Evolutionary conservation across 2,888 invertebrate genomes (phyloP).

Genomic region (Caenorhabditis sp.): DNA sequence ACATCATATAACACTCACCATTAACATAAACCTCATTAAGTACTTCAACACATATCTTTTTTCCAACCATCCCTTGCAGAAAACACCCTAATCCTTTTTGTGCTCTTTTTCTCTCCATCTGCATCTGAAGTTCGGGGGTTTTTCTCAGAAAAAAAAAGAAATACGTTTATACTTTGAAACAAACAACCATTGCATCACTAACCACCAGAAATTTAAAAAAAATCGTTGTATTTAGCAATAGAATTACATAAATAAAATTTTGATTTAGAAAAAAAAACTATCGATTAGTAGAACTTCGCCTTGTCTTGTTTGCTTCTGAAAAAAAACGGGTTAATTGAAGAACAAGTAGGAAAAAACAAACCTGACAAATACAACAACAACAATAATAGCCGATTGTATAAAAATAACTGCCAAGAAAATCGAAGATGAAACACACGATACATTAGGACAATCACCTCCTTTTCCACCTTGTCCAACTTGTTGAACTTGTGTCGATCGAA

Average conservation of each 20-base stretch:
- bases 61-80: constrained; percentile 31
- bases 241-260: neutral
- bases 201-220: too few species aligned
- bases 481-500: constrained; percentile 47
- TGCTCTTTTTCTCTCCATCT: constrained; percentile 15
- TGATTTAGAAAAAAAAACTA: neutral
- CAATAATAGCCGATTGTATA: constrained; percentile 59
- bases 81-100: constrained; percentile 19
- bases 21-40: constrained; percentile 22
- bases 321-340: constrained; percentile 27
- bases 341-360: too few species aligned
- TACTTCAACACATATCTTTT: constrained; percentile 26
- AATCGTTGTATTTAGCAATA: neutral
- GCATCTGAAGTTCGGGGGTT: too few species aligned
- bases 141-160: too few species aligned
- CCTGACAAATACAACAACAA: constrained; percentile 48
- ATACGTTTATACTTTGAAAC: neutral
- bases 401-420: constrained; percentile 60
- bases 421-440: constrained; percentile 55
- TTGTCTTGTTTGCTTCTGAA: constrained; percentile 67
- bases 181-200: constrained; percentile 18
- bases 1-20: too few species aligned
- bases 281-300: constrained; percentile 66
- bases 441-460: constrained; percentile 33
- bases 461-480: constrained; percentile 27